phyloP scores from a whole-genome alignment of 2,888 invertebrate species.

The Allacma fusca region DNA sequence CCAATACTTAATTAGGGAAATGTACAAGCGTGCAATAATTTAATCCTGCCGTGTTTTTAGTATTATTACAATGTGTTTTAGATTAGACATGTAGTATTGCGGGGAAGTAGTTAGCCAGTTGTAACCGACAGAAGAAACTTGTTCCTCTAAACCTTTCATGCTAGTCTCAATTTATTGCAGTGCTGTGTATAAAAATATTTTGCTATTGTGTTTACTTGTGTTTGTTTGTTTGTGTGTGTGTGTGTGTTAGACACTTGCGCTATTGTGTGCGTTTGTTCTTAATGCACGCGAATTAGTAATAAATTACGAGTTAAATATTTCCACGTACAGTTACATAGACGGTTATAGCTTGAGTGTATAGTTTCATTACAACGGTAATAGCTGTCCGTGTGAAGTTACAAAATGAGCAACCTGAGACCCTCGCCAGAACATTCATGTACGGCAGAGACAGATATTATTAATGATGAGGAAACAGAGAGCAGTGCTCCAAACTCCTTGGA shows the following conservation, averaged over 20 bases:
- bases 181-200: background rate
- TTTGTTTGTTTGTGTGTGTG: background rate
- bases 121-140: background rate
- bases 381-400: background rate
- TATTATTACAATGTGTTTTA: background rate
- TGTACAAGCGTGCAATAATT: background rate
- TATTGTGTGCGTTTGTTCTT: background rate
- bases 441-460: background rate
- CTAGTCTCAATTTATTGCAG: background rate
- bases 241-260: background rate
- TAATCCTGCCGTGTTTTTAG: background rate
- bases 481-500: constrained; percentile 42
- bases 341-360: too few relatives aligned
- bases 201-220: background rate
- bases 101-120: background rate
- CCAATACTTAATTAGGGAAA: background rate
- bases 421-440: background rate
- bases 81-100: background rate
- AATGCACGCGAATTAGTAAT: constrained; percentile 18
- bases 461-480: background rate
- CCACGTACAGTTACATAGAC: background rate
- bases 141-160: background rate
- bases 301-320: background rate
- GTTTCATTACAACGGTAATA: background rate
- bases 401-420: background rate